A percentile compares a stretch with the other conserved stretches of the same genome.
Evolutionary conservation across 2,113 vertebrate genomes (phyloP).

Genomic region (Pantherophis guttatus): DNA sequence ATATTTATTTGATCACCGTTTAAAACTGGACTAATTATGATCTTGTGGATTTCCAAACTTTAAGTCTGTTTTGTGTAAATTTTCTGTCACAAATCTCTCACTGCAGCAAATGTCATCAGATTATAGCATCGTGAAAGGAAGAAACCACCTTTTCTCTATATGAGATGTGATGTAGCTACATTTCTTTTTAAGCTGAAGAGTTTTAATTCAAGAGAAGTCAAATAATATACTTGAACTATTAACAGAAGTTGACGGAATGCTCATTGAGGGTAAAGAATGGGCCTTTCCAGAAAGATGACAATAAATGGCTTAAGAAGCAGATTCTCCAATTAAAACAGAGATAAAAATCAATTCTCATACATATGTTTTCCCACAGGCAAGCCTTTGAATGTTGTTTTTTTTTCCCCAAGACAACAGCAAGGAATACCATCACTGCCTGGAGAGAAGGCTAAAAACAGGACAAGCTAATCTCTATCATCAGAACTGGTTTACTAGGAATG

Average conservation of each 20-base stretch:
- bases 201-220: neutral
- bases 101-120: neutral
- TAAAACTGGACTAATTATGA: neutral
- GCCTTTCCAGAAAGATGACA: neutral
- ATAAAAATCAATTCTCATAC: neutral
- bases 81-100: neutral
- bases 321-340: neutral
- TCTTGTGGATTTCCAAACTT: neutral
- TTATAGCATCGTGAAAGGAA: neutral
- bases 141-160: neutral
- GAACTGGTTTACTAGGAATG: conserved; percentile 7
- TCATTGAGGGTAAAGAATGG: neutral
- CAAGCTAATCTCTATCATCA: conserved; percentile 2
- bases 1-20: neutral
- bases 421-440: neutral
- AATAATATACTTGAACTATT: neutral
- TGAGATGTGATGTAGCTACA: neutral
- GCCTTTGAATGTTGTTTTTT: neutral
- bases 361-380: neutral
- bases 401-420: neutral
- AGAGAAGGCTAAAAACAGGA: neutral
- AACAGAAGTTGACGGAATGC: neutral
- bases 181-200: neutral
- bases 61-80: neutral
- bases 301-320: neutral